Conservation (phyloP, 2,113 vertebrate species). For the Eonycteris spelaea region DNA sequence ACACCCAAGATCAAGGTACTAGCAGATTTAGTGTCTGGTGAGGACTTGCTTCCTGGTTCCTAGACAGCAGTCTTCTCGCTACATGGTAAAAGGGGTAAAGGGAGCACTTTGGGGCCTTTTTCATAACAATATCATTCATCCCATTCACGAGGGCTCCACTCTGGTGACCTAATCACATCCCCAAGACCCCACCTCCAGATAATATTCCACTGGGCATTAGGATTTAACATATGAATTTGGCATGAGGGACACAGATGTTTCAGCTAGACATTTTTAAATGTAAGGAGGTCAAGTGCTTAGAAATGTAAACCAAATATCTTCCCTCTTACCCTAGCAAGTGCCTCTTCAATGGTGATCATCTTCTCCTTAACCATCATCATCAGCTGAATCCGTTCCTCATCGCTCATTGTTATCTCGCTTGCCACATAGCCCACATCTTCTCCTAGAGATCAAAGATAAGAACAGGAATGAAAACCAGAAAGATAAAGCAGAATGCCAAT, state of each 20-base stretch:
- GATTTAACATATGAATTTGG: not conserved
- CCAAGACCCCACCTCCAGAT: not conserved
- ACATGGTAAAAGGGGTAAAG: not conserved
- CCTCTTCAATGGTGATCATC: constrained; percentile 99
- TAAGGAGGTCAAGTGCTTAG: not conserved
- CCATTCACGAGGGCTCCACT: not conserved
- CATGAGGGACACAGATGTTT: not conserved
- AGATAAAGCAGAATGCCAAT: fast-evolving
- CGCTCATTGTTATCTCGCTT: constrained; percentile 98
- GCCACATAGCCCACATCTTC: constrained; percentile 97
- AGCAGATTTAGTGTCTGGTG: not conserved
- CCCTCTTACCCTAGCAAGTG: constrained; percentile 92
- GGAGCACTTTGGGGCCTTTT: not conserved
- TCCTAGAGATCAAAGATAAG: constrained; percentile 78
- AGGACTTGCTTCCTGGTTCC: not conserved
- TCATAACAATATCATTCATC: not conserved
- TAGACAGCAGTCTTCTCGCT: not conserved
- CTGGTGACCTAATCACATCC: not conserved
- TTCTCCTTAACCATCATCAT: constrained; percentile 99
- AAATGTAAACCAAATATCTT: fast-evolving
- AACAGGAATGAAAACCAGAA: fast-evolving
- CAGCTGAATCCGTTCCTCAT: constrained; percentile 96
- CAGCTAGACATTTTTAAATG: too few relatives aligned
- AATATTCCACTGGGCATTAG: not conserved
- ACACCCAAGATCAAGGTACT: not conserved